Percentiles rank a stretch among this genome's conserved stretches.
phyloP scores from a whole-genome alignment of 2,113 vertebrate species.

The Xenopus tropicalis region DNA sequence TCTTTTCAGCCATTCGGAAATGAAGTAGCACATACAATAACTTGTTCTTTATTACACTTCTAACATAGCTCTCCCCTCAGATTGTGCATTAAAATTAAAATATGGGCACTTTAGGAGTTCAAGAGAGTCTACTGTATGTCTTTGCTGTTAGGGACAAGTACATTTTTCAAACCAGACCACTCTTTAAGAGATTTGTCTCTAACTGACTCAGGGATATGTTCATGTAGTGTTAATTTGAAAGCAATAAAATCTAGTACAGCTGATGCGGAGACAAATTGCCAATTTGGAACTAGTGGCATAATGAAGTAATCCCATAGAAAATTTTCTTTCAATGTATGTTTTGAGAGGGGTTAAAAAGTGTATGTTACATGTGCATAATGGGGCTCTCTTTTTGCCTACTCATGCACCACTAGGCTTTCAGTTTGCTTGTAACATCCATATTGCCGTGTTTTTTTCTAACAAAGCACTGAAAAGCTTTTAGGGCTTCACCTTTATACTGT shows the following conservation, averaged over 20 bases:
- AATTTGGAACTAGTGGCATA: slow-evolving; percentile 17
- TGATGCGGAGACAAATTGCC: slow-evolving; percentile 38
- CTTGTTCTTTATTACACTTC: slow-evolving; percentile 60
- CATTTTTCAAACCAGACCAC: slow-evolving; percentile 49
- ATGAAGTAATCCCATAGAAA: slow-evolving; percentile 22
- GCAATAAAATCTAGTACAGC: slow-evolving; percentile 36
- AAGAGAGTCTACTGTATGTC: slow-evolving; percentile 50
- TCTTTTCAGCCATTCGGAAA: slow-evolving; percentile 63
- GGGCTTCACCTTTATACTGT: too few species aligned
- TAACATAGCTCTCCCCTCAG: slow-evolving; percentile 50
- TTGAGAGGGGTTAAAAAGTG: too few species aligned
- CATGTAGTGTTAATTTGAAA: slow-evolving; percentile 45
- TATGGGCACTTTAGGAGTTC: slow-evolving; percentile 54
- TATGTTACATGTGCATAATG: too few species aligned
- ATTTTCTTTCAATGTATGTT: neutral
- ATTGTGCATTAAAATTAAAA: slow-evolving; percentile 59
- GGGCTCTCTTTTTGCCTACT: too few species aligned
- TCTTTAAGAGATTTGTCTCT: slow-evolving; percentile 36
- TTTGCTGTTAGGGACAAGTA: slow-evolving; percentile 42
- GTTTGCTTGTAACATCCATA: too few species aligned
- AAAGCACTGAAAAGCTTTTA: too few species aligned
- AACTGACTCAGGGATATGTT: slow-evolving; percentile 38
- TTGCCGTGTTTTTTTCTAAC: too few species aligned
- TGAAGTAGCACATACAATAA: slow-evolving; percentile 58
- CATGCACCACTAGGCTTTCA: too few species aligned